Evolutionary conservation across 2,113 vertebrate genomes (phyloP), one percentile per base, ranked within the genome.

Genomic region (Melospiza georgiana): DNA sequence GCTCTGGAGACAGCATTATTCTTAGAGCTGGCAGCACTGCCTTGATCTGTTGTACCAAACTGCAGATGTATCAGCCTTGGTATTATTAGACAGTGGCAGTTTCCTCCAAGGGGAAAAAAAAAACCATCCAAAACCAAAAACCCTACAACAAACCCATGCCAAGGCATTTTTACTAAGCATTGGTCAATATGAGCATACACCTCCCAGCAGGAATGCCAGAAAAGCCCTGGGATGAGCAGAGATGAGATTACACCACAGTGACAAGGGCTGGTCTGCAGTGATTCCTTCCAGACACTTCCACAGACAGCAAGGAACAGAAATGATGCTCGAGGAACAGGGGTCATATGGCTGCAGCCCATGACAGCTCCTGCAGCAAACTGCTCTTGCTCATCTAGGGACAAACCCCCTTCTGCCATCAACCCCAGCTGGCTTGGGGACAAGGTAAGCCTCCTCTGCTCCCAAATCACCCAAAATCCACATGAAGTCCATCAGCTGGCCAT

Each of bases 1-100:
- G 83, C 90, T 95, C 55, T 77, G 83, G 79, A 93, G 90, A 83
- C 10, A 3, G 55, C 72, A 46, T 90, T 91, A 93, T 67, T 88
- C 94, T 86, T 79, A 35, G 67, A 93, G 68, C 46, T 66, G 59
- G 67, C 90, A 92, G 71, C 87, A 58, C 18, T 83, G 92, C 46
- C 78, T 95, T 90, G 92, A 87, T 76, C 90, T 85, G 85, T 90
- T 86, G 85, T 66, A 94, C 79, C 58, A 87, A 91, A 83, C 82
- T 85, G 68, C n/a, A 75, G 75, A 74, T 90, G 93, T 91, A 93
- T 79, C 41, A 66, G 78, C 46, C 74, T 83, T 19, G 7, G 71
- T 58, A 67, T 73, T 87, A 96, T 68, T 85, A 91, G 74, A 76
- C n/a, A 46, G 22, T 9, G 41, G 48, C 19, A 85, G 49, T 65